Evolutionary conservation across 2,113 vertebrate genomes (phyloP).

Genomic region (Plotosus lineatus): DNA sequence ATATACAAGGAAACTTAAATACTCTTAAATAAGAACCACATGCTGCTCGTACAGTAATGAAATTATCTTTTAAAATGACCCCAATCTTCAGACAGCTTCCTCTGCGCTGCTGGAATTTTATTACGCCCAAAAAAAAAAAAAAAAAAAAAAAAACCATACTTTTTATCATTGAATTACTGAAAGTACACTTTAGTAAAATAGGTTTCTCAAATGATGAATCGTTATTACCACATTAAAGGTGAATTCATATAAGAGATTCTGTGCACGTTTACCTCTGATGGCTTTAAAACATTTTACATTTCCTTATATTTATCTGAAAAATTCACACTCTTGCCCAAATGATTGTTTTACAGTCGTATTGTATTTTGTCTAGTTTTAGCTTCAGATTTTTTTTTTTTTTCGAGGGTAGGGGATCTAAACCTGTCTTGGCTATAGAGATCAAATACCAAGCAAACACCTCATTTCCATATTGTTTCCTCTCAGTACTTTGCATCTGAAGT

Average conservation of each 20-base stretch:
- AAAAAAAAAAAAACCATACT: too few relatives aligned
- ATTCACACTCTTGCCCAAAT: background rate
- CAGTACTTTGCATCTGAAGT: background rate
- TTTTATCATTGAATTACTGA: background rate
- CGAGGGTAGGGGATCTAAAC: background rate
- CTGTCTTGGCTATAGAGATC: background rate
- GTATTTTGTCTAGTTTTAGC: background rate
- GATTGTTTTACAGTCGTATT: background rate
- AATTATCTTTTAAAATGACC: too few relatives aligned
- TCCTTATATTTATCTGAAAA: background rate
- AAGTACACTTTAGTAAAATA: background rate
- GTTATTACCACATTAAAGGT: background rate
- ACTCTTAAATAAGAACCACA: too few relatives aligned
- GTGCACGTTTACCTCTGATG: background rate
- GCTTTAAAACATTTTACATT: background rate
- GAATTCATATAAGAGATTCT: background rate
- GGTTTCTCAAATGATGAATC: background rate
- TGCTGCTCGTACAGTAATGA: too few relatives aligned
- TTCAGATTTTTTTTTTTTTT: background rate
- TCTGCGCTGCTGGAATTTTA: too few relatives aligned
- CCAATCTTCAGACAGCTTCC: too few relatives aligned
- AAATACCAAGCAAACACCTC: background rate
- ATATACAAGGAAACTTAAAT: too few relatives aligned
- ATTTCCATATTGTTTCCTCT: background rate
- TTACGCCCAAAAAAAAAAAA: too few relatives aligned